Conservation (phyloP, 1,140 invertebrate genomes). For the Eumeta japonica region DNA sequence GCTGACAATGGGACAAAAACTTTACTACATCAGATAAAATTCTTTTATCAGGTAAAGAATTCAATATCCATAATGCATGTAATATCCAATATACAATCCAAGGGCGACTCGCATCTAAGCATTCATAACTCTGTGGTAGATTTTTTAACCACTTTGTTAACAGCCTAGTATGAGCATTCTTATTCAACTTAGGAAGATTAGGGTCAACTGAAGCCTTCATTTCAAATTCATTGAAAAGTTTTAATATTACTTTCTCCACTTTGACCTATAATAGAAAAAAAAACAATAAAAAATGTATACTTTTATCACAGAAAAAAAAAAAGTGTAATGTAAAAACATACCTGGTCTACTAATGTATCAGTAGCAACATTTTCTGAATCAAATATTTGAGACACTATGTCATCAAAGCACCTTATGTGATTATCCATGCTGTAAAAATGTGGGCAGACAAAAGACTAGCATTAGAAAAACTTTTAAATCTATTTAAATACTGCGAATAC, state of each 20-base stretch:
- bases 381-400: constrained; percentile 30
- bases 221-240: constrained; percentile 64
- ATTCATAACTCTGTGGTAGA: constrained; percentile 71
- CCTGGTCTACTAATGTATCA: constrained; percentile 60
- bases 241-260: constrained; percentile 66
- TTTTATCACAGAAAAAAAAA: constrained; percentile 3
- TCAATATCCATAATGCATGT: constrained; percentile 83
- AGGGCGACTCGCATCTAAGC: constrained; percentile 88
- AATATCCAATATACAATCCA: constrained; percentile 97
- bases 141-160: constrained; percentile 69
- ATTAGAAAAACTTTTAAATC: no score
- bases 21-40: constrained; percentile 66
- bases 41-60: constrained; percentile 67
- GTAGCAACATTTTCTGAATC: constrained; percentile 53
- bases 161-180: constrained; percentile 66
- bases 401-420: constrained; percentile 30
- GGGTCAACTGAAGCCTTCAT: constrained; percentile 57
- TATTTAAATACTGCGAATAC: no score
- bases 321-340: constrained; percentile 20
- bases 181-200: constrained; percentile 64
- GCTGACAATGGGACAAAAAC: constrained; percentile 77
- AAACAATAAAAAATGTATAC: constrained; percentile 2
- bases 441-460: no score
- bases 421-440: constrained; percentile 39
- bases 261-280: constrained; percentile 58